Conservation (phyloP, 2,797 vertebrate genomes). For the Rousettus madagascariensis region DNA sequence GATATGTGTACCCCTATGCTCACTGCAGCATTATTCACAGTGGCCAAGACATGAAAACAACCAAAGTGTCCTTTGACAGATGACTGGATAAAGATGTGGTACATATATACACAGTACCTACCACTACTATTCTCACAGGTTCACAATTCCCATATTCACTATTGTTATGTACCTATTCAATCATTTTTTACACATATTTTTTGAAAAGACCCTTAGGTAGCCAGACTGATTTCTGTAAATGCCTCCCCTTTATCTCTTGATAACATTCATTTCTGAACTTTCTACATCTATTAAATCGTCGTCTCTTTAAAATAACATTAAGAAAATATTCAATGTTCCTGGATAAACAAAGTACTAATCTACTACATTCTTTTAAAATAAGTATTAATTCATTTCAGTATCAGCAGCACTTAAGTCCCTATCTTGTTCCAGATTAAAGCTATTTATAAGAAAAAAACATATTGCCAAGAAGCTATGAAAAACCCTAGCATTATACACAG, state of each 20-base stretch:
- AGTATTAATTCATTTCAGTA: neutral
- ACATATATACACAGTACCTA: neutral
- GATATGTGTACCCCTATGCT: too few relatives aligned
- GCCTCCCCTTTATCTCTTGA: neutral
- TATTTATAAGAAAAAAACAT: neutral
- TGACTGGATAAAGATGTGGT: too few relatives aligned
- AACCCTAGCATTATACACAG: neutral
- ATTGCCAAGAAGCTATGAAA: neutral
- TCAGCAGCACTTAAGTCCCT: neutral
- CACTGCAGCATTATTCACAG: too few relatives aligned
- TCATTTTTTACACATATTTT: neutral
- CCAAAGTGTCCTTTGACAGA: too few relatives aligned
- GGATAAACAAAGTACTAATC: neutral
- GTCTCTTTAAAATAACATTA: neutral
- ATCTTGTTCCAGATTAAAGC: neutral
- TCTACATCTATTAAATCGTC: neutral
- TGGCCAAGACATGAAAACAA: too few relatives aligned
- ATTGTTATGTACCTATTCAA: neutral
- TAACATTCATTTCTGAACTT: neutral
- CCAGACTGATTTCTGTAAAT: neutral
- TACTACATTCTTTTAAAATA: constrained; percentile 9
- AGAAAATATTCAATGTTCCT: neutral
- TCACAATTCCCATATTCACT: neutral
- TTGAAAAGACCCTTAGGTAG: neutral
- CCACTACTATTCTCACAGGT: neutral